A percentile compares a stretch with the other conserved stretches of the same genome.
Evolutionary conservation across 2,888 invertebrate species (phyloP).

Genomic region (Leptinotarsa tumamoca): DNA sequence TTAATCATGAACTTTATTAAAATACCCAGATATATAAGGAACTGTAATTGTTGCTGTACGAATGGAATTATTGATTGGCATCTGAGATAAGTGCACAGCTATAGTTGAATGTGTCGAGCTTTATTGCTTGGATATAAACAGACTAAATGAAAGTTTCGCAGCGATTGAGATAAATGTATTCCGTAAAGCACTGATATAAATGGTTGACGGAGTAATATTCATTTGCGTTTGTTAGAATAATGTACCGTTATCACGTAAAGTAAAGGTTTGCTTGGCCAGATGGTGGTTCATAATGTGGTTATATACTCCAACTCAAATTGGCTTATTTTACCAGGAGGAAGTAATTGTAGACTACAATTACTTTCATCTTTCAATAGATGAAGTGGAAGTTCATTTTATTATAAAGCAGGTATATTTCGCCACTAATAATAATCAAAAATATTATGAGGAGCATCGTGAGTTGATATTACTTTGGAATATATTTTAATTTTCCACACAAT

Average conservation of each 20-base stretch:
- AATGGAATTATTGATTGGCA: slow-evolving; percentile 17
- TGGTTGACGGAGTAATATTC: not conserved
- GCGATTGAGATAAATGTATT: not conserved
- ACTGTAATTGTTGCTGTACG: slow-evolving; percentile 5
- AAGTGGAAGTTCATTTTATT: no score
- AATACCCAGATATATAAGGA: not conserved
- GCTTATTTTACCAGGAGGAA: no score
- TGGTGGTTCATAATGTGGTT: not conserved
- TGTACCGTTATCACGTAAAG: slow-evolving; percentile 14
- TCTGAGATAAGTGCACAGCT: slow-evolving; percentile 4
- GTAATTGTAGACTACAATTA: no score
- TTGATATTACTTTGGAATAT: no score
- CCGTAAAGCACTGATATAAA: slow-evolving; percentile 5
- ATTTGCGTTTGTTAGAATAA: slow-evolving; percentile 3
- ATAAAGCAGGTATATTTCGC: no score
- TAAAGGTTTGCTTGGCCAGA: not conserved
- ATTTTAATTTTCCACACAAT: no score
- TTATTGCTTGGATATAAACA: slow-evolving; percentile 10
- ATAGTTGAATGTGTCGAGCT: slow-evolving; percentile 6
- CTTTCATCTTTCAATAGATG: no score
- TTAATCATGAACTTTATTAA: slow-evolving; percentile 9
- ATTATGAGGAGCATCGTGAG: no score
- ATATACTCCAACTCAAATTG: no score
- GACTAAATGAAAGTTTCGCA: slow-evolving; percentile 5
- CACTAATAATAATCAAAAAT: no score